Conservation (phyloP, 2,797 vertebrate genomes). For the Prunella strophiata region DNA sequence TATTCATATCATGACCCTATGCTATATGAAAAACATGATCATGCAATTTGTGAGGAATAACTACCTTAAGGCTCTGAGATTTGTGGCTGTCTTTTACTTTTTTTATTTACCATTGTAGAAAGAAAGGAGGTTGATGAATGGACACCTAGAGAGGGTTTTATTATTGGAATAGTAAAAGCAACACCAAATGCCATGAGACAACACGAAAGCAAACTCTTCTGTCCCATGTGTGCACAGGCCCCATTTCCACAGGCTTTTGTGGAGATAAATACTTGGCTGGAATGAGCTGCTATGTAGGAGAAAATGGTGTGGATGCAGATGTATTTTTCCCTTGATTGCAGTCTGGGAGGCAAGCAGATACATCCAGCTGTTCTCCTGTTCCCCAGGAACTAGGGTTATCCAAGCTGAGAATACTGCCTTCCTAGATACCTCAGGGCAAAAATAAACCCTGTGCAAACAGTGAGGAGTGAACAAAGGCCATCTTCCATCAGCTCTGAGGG, state of each 20-base stretch:
- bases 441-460: background rate
- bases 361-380: slow-evolving; percentile 51
- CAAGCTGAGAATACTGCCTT: slow-evolving; percentile 4
- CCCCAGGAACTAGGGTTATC: slow-evolving; percentile 6
- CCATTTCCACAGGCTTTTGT: background rate
- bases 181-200: background rate
- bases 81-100: background rate
- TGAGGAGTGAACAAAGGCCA: background rate
- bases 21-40: background rate
- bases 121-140: background rate
- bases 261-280: background rate
- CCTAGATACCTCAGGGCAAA: background rate
- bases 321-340: slow-evolving; percentile 28
- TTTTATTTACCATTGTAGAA: background rate
- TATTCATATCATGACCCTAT: background rate
- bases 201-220: background rate
- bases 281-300: background rate
- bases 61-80: background rate
- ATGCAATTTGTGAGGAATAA: background rate
- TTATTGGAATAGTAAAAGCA: background rate
- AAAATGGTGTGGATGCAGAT: slow-evolving; percentile 28
- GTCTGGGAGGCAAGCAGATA: slow-evolving; percentile 32
- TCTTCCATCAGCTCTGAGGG: background rate
- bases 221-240: background rate
- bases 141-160: background rate